Base-by-base conservation (phyloP, 2,113 vertebrate species). In the Mustelus asterias region DNA sequence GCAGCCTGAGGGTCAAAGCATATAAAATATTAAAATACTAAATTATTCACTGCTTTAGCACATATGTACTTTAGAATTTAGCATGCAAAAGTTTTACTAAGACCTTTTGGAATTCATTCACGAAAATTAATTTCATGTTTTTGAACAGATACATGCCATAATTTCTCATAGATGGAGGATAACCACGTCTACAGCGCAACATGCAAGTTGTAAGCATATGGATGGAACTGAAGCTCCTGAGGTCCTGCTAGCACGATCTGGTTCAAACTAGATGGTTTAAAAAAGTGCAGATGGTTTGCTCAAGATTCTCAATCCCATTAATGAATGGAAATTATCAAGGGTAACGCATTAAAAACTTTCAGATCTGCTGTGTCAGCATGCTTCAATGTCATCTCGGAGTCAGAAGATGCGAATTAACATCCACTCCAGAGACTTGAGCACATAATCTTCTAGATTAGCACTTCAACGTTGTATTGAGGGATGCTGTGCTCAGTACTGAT, bases 1-100 rank as follows among this genome's bases (percentile, higher is more conserved):
- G 94, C 94, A 72, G 94, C 67, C 94, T 95, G 69, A 29, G 93
- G 94, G 22, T 72, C 5, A 95, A 95, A 95, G 22, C 94, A 72
- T 8, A 72, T 26, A 10, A 70, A 95, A 95, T 2, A 37, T 93
- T 93, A 67, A 93, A 37, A 65, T 20, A 22, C 7, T 93, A 67
- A 89, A 37, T 18, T 20, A 67, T 37, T 37, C 18, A 65, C 89
- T 93, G n/a, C 14, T 63, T 92, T 20, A n/a, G 63, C 29, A 63
- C 37, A 83, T 80, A 37, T 18, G 16, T 18, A 41, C 80, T 41
- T 80, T 13, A 80, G 14, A 37, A 80, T 37, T 18, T 83, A 22
- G 80, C 80, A 83, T 41, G 37, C 16, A 41, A n/a, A 83, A 0
- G 10, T 76, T 33, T 63, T 44, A 41, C 16, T 22, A 44, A 83